phyloP scores from a whole-genome alignment of 2,113 vertebrate species.

The Monopterus albus region DNA sequence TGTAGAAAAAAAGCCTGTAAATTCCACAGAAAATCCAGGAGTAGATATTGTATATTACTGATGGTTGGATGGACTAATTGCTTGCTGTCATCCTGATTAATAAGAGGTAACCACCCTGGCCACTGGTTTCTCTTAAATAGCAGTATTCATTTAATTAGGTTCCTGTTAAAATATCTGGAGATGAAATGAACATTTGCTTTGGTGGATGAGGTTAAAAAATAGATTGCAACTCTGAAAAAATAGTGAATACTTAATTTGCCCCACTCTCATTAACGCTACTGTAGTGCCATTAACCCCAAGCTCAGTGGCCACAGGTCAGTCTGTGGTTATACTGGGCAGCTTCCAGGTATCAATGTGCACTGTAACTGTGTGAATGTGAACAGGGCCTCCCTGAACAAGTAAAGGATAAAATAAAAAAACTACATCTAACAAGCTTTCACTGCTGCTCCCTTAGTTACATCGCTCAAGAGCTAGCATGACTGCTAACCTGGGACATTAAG shows the following conservation, averaged over 20 bases:
- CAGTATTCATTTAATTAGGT: slow-evolving; percentile 45
- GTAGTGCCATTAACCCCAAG: too few relatives aligned
- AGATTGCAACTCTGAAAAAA: slow-evolving; percentile 13
- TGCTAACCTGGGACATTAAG: too few relatives aligned
- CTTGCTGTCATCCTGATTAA: slow-evolving; percentile 53
- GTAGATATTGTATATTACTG: slow-evolving; percentile 45
- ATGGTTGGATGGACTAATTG: slow-evolving; percentile 57
- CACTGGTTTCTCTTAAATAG: slow-evolving; percentile 28
- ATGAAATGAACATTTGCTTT: slow-evolving; percentile 30
- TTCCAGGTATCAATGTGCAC: too few relatives aligned
- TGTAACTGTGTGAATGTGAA: too few relatives aligned
- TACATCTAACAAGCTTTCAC: too few relatives aligned
- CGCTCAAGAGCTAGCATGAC: too few relatives aligned
- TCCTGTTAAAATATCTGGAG: slow-evolving; percentile 27
- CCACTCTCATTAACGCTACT: too few relatives aligned
- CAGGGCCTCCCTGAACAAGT: too few relatives aligned
- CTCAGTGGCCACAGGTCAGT: too few relatives aligned
- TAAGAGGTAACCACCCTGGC: slow-evolving; percentile 42
- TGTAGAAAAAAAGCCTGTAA: slow-evolving; percentile 28
- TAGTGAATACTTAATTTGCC: background rate
- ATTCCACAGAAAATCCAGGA: slow-evolving; percentile 38
- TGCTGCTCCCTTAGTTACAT: too few relatives aligned
- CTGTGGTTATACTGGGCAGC: too few relatives aligned
- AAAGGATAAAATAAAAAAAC: too few relatives aligned
- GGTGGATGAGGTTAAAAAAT: slow-evolving; percentile 11